Evolutionary conservation across 2,113 vertebrate species (phyloP), one percentile per base, ranked within the genome.

Genomic region (Burhinus bistriatus): DNA sequence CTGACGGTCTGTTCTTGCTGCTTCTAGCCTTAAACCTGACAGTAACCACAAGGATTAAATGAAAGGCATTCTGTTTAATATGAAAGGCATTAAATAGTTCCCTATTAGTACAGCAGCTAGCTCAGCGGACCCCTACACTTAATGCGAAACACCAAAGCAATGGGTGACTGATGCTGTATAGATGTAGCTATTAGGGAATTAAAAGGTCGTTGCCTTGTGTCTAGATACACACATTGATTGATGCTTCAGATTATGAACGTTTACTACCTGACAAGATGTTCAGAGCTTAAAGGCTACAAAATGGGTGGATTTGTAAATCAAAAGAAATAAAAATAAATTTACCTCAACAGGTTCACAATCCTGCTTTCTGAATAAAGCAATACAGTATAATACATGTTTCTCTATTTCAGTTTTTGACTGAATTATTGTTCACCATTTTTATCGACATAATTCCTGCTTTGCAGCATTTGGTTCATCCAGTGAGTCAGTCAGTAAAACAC

Each of bases 61-160:
- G 30, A 57, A 86, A 83, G 9, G 4, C 25, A 72, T 88, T 77
- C 16, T 61, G 9, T 40, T 86, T 86, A 36, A 69, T 77, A 70
- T 30, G 36, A 93, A 83, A 66, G 34, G 4, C 36, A 62, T 59
- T 45, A 87, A 87, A 55, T 89, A 64, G 81, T 71, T 89, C 55
- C 7, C 13, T 75, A 14, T 59, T 83, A 55, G 54, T 58, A 59
- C 17, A 70, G 5, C 32, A 66, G 5, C 36, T 62, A 47, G 22
- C 17, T 75, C 47, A 54, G 18, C 0, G 0, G 26, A 59, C 5
- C 29, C 26, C 21, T 78, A 70, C 6, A 6, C 9, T 55, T 70
- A 17, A 30, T 22, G 14, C 44, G 58, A 75, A 86, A n/a, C n/a
- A 66, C 17, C 7, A 27, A 89, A 59, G 21, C 68, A 70, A 25